Conservation (phyloP, 2,797 vertebrate species). For the Galago senegalensis region DNA sequence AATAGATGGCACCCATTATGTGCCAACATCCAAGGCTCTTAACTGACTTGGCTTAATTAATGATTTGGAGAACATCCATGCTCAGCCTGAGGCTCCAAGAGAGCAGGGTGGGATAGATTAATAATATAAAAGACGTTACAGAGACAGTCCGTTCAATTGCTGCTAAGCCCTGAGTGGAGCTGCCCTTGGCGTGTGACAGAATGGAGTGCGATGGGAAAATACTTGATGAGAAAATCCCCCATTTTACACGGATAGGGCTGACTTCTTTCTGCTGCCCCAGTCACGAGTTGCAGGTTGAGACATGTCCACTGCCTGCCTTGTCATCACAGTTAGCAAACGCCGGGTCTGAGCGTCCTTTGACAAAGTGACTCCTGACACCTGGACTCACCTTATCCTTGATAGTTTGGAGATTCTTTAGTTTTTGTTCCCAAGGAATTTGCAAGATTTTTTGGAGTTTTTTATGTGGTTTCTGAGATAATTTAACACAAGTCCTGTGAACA, state of each 20-base stretch:
- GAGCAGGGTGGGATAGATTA: background rate
- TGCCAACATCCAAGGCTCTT: slow-evolving; percentile 46
- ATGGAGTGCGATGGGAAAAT: accelerated
- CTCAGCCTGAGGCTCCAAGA: background rate
- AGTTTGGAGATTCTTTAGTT: background rate
- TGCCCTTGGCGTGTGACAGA: background rate
- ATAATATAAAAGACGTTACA: background rate
- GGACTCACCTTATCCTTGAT: background rate
- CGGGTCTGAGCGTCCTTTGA: background rate
- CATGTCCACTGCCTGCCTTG: accelerated
- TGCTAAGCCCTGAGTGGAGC: background rate
- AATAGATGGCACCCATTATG: background rate
- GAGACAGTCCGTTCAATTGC: background rate
- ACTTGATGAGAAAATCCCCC: background rate
- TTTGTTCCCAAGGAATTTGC: background rate
- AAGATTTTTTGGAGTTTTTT: background rate
- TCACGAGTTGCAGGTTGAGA: background rate
- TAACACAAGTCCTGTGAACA: background rate
- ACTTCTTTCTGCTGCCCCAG: background rate
- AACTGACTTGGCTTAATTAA: slow-evolving; percentile 58
- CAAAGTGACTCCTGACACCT: background rate
- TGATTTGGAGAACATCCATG: background rate
- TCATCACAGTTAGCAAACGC: background rate
- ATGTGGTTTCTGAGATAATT: background rate
- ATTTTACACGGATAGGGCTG: accelerated